Percentiles rank a stretch among this genome's conserved stretches.
Evolutionary conservation across 2,888 invertebrate species (phyloP).

Genomic region (Acanthoscelides obtectus): DNA sequence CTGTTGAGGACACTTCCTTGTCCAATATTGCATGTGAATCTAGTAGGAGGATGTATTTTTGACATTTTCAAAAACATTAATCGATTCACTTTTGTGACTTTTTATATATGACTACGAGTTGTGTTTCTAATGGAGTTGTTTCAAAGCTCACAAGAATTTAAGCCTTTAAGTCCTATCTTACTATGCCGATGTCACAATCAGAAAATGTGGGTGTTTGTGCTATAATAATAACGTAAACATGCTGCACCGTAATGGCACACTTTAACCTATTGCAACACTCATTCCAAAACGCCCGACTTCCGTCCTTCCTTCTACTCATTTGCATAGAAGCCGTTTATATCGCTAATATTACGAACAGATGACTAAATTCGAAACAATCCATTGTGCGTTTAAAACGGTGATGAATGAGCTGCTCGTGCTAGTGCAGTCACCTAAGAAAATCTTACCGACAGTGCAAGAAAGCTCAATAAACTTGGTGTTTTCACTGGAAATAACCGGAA

Average conservation of each 20-base stretch:
- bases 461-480: too few relatives aligned
- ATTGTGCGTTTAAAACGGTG: not conserved
- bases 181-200: not conserved
- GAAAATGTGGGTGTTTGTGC: not conserved
- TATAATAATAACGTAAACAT: not conserved
- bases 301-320: not conserved
- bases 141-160: not conserved
- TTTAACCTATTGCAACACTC: not conserved
- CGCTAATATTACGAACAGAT: not conserved
- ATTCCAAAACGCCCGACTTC: not conserved
- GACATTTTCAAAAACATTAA: too few relatives aligned
- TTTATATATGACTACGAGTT: too few relatives aligned
- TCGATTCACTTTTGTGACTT: too few relatives aligned
- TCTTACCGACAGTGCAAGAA: too few relatives aligned
- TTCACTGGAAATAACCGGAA: too few relatives aligned
- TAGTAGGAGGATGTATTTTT: too few relatives aligned
- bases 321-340: not conserved
- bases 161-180: not conserved
- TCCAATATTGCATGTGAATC: too few relatives aligned
- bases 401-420: not conserved
- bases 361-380: not conserved
- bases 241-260: not conserved
- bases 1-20: too few relatives aligned
- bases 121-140: too few relatives aligned
- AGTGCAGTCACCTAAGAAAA: too few relatives aligned